phyloP scores from a whole-genome alignment of 2,888 invertebrate genomes.

The Zygothrica quintamaculata region DNA sequence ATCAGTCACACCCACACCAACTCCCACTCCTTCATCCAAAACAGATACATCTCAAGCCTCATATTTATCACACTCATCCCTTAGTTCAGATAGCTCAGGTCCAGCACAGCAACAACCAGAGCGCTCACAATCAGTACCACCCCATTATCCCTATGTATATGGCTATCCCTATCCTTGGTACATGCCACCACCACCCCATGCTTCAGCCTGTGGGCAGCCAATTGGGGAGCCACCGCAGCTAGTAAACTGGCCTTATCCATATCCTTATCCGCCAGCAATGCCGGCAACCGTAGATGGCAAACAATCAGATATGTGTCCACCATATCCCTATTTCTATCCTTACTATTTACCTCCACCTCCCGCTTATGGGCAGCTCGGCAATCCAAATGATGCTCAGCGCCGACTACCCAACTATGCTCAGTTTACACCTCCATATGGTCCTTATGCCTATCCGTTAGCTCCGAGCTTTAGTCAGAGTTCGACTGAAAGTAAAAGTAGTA shows the following conservation, averaged over 20 bases:
- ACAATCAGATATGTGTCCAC: slow-evolving; percentile 61
- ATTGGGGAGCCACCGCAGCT: slow-evolving; percentile 52
- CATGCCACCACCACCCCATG: slow-evolving; percentile 67
- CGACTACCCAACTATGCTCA: slow-evolving; percentile 47
- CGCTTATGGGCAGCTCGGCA: slow-evolving; percentile 53
- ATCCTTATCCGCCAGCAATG: slow-evolving; percentile 76
- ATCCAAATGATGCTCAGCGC: slow-evolving; percentile 38
- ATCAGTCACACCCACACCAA: slow-evolving; percentile 47
- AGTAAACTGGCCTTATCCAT: slow-evolving; percentile 76
- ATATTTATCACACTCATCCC: slow-evolving; percentile 75
- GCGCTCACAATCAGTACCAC: slow-evolving; percentile 72
- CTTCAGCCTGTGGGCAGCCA: slow-evolving; percentile 19
- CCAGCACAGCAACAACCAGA: slow-evolving; percentile 50
- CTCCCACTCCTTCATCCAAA: slow-evolving; percentile 39
- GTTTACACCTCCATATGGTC: slow-evolving; percentile 63
- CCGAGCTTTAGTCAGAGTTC: slow-evolving; percentile 75
- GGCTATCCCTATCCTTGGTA: slow-evolving; percentile 82
- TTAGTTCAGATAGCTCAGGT: slow-evolving; percentile 72
- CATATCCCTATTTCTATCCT: slow-evolving; percentile 80
- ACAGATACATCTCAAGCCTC: slow-evolving; percentile 39
- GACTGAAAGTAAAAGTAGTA: slow-evolving; percentile 75
- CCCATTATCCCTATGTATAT: slow-evolving; percentile 78
- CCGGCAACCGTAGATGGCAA: slow-evolving; percentile 57
- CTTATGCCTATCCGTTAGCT: slow-evolving; percentile 70
- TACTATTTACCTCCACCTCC: slow-evolving; percentile 70